These are phyloP conservation scores for Babylonia areolata DNA, from an alignment of 1,140 invertebrate genomes.

Conservation along the genomic window DNA sequence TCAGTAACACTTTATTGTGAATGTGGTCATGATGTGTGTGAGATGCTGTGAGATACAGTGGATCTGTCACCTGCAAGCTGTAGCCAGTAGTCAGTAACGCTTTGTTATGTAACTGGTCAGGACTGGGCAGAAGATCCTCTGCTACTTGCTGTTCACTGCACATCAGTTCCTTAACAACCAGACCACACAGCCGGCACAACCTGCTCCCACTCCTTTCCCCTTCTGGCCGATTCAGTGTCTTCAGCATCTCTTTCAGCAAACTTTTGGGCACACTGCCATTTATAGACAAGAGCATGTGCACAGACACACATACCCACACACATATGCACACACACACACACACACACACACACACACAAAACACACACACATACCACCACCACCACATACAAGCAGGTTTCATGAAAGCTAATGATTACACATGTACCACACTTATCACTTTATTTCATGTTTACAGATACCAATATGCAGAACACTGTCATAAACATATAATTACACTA, in stretches of 20 bases:
- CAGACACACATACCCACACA: neutral
- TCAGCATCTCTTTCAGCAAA: constrained; percentile 18
- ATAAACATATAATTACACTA: too few relatives aligned
- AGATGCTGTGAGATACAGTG: too few relatives aligned
- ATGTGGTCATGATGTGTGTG: neutral
- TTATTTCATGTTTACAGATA: too few relatives aligned
- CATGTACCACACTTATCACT: too few relatives aligned
- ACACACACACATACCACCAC: neutral
- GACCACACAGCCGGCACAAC: constrained; percentile 7
- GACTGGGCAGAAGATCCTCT: neutral
- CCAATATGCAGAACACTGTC: too few relatives aligned
- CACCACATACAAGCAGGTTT: too few relatives aligned
- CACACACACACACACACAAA: neutral
- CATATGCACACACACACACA: neutral
- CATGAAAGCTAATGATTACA: too few relatives aligned
- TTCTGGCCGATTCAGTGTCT: neutral
- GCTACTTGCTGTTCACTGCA: neutral
- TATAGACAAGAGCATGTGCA: neutral
- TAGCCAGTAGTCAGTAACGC: neutral
- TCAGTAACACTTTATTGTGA: too few relatives aligned
- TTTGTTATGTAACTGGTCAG: neutral
- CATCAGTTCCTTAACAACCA: constrained; percentile 15
- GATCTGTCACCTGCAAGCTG: constrained; percentile 20
- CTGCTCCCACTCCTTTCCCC: constrained; percentile 1
- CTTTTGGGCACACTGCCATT: neutral